Evolutionary conservation across 2,888 invertebrate genomes (phyloP), one percentile per base, ranked within the genome.

Genomic region (Brachyptera putata): DNA sequence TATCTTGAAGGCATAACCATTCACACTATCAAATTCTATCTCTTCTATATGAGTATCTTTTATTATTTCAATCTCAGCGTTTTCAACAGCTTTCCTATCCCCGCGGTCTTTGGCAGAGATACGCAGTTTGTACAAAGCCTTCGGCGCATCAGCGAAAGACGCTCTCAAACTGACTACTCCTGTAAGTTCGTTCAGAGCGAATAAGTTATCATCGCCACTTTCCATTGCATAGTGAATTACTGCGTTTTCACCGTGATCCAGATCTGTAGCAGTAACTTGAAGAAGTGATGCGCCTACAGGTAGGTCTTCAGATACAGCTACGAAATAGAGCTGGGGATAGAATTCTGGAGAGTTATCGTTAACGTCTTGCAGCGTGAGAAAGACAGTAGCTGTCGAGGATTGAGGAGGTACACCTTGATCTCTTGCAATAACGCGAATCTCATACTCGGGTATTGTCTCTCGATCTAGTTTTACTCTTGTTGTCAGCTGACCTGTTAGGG

Each of bases 341-440:
- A 97, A 95, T 69, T 86, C 83, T 0, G 96, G 96, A 68, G 84
- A 83, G 73, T 96, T 95, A 75, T 97, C 96, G 74, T 97, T 96
- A 13, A 92, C 84, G 75, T 96, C 96, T 62, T 86, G 78, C 16
- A 97, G 83, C 66, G 79, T 84, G 4, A 97, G 75, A 69, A 83
- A 80, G 56, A 97, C 86, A 1, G 92, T 91, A 7, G 94, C 92
- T 0, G 93, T 92, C 5, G 95, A 91, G 16, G 93, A 91, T 72
- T 93, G 89, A 0, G 93, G 87, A 25, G 93, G 92, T 69, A 85
- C 85, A 7, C 95, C 96, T 77, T 92, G 91, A 79, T 97, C 96
- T 76, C 84, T 87, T 13, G 96, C 96, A 58, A 94, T 80, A 1
- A 97, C 87, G 70, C 84, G 81, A 66, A 98, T 84, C 71, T 86